Evolutionary conservation across 2,113 vertebrate genomes (phyloP).

Genomic region (Alligator mississippiensis): DNA sequence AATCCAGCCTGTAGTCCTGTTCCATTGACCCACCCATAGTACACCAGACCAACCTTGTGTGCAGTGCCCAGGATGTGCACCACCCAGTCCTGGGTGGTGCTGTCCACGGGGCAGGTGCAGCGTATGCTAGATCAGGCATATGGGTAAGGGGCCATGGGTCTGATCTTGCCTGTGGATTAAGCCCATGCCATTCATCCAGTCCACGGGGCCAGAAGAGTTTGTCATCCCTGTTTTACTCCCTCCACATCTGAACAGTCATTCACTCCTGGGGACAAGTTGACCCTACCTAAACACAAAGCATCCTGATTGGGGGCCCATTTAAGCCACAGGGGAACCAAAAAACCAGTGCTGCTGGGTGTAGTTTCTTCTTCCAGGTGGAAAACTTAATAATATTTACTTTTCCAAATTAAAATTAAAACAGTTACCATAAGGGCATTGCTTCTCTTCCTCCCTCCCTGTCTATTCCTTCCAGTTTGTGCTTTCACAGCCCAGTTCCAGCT

Average conservation of each 20-base stretch:
- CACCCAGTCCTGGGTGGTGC: no score
- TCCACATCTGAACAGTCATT: background rate
- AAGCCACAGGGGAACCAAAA: background rate
- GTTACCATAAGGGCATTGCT: background rate
- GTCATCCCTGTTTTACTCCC: background rate
- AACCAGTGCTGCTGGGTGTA: background rate
- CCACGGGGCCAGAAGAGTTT: no score
- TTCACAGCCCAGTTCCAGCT: background rate
- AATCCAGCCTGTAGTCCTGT: no score
- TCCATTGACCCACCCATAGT: no score
- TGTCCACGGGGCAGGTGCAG: no score
- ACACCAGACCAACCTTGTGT: no score
- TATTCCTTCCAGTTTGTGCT: background rate
- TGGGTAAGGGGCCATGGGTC: no score
- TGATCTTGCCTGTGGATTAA: no score
- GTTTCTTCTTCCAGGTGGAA: background rate
- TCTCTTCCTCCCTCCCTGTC: background rate
- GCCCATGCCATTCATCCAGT: no score
- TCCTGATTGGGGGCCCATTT: background rate
- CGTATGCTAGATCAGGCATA: no score
- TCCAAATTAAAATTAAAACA: conserved; percentile 4
- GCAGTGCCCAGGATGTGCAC: no score
- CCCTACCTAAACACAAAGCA: background rate
- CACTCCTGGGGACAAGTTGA: background rate
- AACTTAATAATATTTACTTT: conserved; percentile 11